Evolutionary conservation across 2,888 invertebrate genomes (phyloP), one percentile per base, ranked within the genome.

Genomic region (Philereme vetulata): DNA sequence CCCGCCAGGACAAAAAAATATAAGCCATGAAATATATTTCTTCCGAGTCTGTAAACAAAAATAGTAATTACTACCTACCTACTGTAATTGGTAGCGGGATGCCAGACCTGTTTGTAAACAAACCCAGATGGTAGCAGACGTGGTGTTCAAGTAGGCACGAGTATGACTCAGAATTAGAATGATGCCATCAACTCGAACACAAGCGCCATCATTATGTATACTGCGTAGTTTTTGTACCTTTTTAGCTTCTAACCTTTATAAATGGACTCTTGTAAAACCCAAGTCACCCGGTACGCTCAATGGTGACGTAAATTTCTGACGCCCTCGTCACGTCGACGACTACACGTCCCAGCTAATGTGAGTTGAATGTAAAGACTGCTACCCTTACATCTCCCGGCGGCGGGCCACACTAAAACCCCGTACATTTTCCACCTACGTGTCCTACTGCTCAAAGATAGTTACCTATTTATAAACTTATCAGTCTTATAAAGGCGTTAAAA

Each of bases 291-390:
- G 43, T 56, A 64, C 58, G 56, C 60, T 60, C 60, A 62, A 53
- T 52, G 49, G 57, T 62, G 47, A 56, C 53, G 60, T 58, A 61
- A 59, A 61, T 63, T 64, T 56, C 62, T 62, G 69, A 62, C 68
- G 70, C 68, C 71, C 74, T 71, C 67, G 78, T 74, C 78, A 78
- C 77, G 78, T 81, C 71, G 67, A 68, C 71, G 67, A 68, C 68
- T 70, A 62, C 75, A 65, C 74, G 76, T 76, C 77, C 78, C 72
- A 68, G 75, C 79, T 85, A 88, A 88, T 88, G 86, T 78, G 82
- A 76, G 78, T 79, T 81, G 85, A 84, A 85, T 84, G 83, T 80
- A 81, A 81, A 84, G 81, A 81, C 83, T 83, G 78, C 78, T 76
- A 77, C 79, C 78, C 74, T 84, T 84, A 84, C 77, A 72, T 70